phyloP scores from a whole-genome alignment of 2,888 invertebrate species.

The Resseliella maxima region DNA sequence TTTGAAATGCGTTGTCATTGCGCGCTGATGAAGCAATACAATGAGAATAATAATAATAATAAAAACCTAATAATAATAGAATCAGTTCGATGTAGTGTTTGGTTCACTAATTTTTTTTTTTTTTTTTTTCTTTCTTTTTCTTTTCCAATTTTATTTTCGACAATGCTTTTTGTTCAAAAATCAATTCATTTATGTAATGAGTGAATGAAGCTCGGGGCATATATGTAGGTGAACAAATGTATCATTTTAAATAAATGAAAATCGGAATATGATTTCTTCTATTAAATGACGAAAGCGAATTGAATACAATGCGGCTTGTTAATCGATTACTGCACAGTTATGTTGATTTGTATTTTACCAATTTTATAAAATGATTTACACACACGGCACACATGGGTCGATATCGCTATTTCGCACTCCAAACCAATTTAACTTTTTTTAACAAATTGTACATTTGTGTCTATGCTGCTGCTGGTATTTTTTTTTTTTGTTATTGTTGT shows the following conservation, averaged over 20 bases:
- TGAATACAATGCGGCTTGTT: constrained; percentile 23
- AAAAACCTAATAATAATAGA: neutral
- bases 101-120: neutral
- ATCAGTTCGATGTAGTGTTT: constrained; percentile 6
- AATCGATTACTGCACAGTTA: constrained; percentile 9
- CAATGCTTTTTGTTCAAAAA: neutral
- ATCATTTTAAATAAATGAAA: neutral
- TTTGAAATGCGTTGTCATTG: constrained; percentile 37
- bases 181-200: constrained; percentile 38
- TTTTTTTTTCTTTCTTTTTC: neutral
- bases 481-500: neutral
- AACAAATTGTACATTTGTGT: neutral
- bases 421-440: neutral
- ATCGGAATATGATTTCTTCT: constrained; percentile 23
- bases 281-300: neutral
- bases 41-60: neutral
- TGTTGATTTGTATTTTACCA: neutral
- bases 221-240: constrained; percentile 25
- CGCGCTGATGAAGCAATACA: neutral
- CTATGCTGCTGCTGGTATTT: too few species aligned
- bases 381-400: too few species aligned
- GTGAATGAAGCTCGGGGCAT: neutral
- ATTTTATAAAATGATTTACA: constrained; percentile 1
- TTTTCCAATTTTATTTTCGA: too few species aligned
- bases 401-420: neutral